Base-by-base conservation (phyloP, 2,888 invertebrate genomes). In the Drosophila pseudotakahashii region DNA sequence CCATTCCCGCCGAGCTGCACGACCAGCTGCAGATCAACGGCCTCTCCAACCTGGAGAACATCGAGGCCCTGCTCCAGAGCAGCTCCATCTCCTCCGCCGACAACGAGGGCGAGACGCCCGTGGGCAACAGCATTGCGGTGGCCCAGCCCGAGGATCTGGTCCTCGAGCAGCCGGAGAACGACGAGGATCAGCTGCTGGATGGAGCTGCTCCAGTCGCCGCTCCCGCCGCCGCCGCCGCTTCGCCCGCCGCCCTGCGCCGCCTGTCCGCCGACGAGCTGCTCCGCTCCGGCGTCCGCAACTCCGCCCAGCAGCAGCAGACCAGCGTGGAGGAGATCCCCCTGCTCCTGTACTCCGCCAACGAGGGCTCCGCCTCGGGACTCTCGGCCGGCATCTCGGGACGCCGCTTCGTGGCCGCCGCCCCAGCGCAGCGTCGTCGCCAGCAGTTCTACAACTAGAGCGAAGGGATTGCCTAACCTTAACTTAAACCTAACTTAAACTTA, bases 1-100 rank as follows among this genome's bases (percentile, higher is more conserved):
- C 90, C 73, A 89, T 91, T 16, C 91, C 91, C 55, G 86, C 73
- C 45, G 90, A 91, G 47, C 59, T 91, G 64, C 89, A 90, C 58
- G 83, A 90, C 9, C 89, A 90, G 76, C 78, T 90, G 16, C 80
- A 89, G 62, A 64, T 83, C 47, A 85, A 83, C 13, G 90, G 90
- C 0, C 71, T 90, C 7, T 77, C 88, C 53, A 86, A 90, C 32
- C 63, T 89, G 41, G 89, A 90, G 69, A 86, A 86, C 26, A 87
- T 90, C 37, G 90, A 90, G 60, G 81, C 89, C 0, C 57, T 90
- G 32, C 77, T 90, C 11, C 76, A 76, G 61, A 76, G 79, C 32
- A 82, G 89, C 64, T 78, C 90, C 44, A 79, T 87, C 41, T 60
- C 76, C 2, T 70, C 73, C 3, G 59, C 36, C 2, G 73, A 78